Evolutionary conservation across 1,140 invertebrate species (phyloP).

Genomic region (Brachionus angularis): DNA sequence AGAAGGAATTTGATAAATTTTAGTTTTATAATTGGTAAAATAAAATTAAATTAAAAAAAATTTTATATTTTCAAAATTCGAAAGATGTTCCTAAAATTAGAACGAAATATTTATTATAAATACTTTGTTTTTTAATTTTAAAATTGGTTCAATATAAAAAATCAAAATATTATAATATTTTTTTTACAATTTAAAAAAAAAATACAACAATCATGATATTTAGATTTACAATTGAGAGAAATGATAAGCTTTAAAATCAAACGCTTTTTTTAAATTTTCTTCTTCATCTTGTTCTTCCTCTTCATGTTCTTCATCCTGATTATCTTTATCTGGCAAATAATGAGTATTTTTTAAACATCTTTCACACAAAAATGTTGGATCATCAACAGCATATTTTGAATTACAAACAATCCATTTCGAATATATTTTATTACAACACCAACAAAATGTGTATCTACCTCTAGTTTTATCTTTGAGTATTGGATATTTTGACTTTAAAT

Average conservation of each 20-base stretch:
- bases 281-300: background rate
- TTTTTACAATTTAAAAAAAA: constrained; percentile 3
- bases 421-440: constrained; percentile 37
- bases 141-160: no score
- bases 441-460: constrained; percentile 41
- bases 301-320: background rate
- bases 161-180: no score
- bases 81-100: no score
- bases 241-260: constrained; percentile 32
- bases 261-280: background rate
- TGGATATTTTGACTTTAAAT: constrained; percentile 27
- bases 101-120: no score
- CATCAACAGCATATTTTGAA: constrained; percentile 30
- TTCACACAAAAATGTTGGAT: constrained; percentile 43
- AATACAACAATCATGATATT: background rate
- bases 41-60: no score
- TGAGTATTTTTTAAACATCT: constrained; percentile 26
- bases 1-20: no score
- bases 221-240: constrained; percentile 27
- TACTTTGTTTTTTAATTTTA: no score
- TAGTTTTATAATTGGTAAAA: no score
- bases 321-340: background rate
- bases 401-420: constrained; percentile 40
- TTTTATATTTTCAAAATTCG: no score
- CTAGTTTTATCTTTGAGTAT: constrained; percentile 11